phyloP scores from a whole-genome alignment of 2,888 invertebrate species.

The Acleris laterana region DNA sequence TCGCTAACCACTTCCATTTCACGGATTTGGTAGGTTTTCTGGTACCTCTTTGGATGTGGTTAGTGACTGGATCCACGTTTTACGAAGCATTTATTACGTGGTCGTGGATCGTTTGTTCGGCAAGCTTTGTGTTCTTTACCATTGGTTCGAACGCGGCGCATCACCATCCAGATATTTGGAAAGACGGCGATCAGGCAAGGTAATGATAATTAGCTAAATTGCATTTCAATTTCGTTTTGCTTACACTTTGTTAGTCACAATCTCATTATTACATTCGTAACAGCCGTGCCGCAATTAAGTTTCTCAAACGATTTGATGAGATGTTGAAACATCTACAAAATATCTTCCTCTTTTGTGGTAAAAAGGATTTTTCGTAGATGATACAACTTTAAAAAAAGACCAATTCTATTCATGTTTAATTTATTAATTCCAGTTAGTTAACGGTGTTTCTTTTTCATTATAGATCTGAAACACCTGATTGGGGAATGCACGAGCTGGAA shows the following conservation, averaged over 20 bases:
- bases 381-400: too few relatives aligned
- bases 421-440: too few relatives aligned
- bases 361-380: too few relatives aligned
- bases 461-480: slow-evolving; percentile 84
- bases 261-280: too few relatives aligned
- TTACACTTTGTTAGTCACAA: too few relatives aligned
- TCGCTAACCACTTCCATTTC: slow-evolving; percentile 62
- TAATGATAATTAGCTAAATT: slow-evolving; percentile 45
- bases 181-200: slow-evolving; percentile 90
- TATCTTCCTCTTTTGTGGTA: too few relatives aligned
- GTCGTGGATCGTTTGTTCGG: slow-evolving; percentile 82
- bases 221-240: too few relatives aligned
- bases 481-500: slow-evolving; percentile 91
- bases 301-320: too few relatives aligned
- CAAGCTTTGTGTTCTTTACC: slow-evolving; percentile 85
- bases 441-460: slow-evolving; percentile 40
- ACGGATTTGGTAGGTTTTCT: slow-evolving; percentile 65
- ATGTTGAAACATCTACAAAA: too few relatives aligned
- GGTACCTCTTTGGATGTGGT: slow-evolving; percentile 73
- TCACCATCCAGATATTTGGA: slow-evolving; percentile 91
- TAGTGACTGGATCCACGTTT: slow-evolving; percentile 58
- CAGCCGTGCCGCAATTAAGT: too few relatives aligned
- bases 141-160: slow-evolving; percentile 91
- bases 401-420: too few relatives aligned
- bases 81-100: slow-evolving; percentile 76